Base-by-base conservation (phyloP, 2,888 invertebrate genomes). In the Pristionchus entomophagus region DNA sequence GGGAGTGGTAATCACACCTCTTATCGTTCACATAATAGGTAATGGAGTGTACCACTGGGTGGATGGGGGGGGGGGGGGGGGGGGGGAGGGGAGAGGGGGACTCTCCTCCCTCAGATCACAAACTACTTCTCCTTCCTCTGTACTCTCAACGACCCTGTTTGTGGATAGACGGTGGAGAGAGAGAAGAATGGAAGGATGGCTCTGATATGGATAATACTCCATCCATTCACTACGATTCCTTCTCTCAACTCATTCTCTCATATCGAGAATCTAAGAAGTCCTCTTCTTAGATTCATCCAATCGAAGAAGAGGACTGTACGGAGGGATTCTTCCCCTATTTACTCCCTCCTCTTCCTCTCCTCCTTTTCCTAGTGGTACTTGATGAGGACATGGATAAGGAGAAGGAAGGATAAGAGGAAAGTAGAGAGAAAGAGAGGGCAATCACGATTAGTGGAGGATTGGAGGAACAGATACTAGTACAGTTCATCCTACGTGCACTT, bases 121-220 rank as follows among this genome's bases (percentile, higher is more conserved):
- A 73, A 73, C 73, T 73, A 73, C 73, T 73, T 73, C 73, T 73
- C 73, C 41, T 22, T 56, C 35, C 38, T 69, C 22, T 73, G 73
- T 41, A 73, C 65, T 73, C 73, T 73, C 73, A 73, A 73, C 73
- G 73, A 73, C 73, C 73, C 73, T 73, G 73, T 73, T 73, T 73
- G 73, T 73, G 73, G 45, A 73, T 73, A 26, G n/a, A n/a, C n/a
- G 73, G 73, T 19, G 73, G 17, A 65, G 65, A 65, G 65, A 65
- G 32, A 41, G 73, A 41, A 45, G 73, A 45, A 45, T 45, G 73
- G 73, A 45, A 41, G 38, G 73, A 73, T 22, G 41, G 73, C 41
- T 45, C 73, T 73, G 73, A 73, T 73, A 73, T 73, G 73, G 73
- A 73, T 41, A 26, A 73, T 73, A 73, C 73, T 69, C 35, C 22